These are phyloP conservation scores for Caenorhabditis inopinata DNA, from an alignment of 1,140 invertebrate species.

Conservation along the genomic window DNA sequence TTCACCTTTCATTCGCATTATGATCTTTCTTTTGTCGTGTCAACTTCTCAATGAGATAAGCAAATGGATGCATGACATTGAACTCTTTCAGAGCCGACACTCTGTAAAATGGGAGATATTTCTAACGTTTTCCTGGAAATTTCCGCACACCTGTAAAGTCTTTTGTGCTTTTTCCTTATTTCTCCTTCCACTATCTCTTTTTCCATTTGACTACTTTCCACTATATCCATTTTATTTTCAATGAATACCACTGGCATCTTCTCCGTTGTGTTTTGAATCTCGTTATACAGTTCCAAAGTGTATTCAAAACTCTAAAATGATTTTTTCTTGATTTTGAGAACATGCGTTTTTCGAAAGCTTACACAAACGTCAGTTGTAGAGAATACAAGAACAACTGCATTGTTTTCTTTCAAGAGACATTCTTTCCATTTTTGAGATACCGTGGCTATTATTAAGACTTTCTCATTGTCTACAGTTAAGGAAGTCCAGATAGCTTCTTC, in stretches of 20 bases:
- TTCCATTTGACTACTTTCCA: constrained; percentile 20
- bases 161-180: neutral
- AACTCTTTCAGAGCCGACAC: constrained; percentile 24
- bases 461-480: neutral
- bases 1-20: neutral
- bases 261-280: constrained; percentile 4
- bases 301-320: constrained; percentile 33
- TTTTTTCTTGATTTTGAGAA: neutral
- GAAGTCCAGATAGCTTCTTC: constrained; percentile 16
- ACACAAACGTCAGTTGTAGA: constrained; percentile 36
- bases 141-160: constrained; percentile 17
- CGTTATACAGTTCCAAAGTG: constrained; percentile 15
- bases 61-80: constrained; percentile 41
- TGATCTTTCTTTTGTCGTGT: constrained; percentile 18
- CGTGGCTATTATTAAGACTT: neutral
- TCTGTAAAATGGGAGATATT: neutral
- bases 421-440: constrained; percentile 26
- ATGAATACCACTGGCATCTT: constrained; percentile 19
- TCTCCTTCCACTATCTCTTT: constrained; percentile 12
- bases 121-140: neutral
- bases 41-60: constrained; percentile 33
- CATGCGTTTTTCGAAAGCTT: neutral
- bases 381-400: constrained; percentile 32
- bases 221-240: constrained; percentile 37
- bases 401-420: neutral